phyloP scores from a whole-genome alignment of 2,888 invertebrate genomes.

The Lasioglossum morio region DNA sequence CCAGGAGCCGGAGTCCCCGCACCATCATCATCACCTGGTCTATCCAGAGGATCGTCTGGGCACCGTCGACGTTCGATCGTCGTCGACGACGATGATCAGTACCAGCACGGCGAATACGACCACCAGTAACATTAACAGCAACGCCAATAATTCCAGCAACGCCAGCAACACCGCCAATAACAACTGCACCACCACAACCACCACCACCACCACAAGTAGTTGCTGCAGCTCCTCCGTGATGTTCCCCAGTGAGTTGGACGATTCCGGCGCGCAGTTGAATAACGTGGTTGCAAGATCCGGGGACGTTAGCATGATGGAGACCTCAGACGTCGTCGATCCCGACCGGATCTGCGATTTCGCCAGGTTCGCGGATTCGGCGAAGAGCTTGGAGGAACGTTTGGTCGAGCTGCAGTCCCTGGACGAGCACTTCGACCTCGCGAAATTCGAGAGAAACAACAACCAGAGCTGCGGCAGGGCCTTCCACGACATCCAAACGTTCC shows the following conservation, averaged over 20 bases:
- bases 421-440: slow-evolving; percentile 79
- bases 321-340: slow-evolving; percentile 76
- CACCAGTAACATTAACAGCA: slow-evolving; percentile 25
- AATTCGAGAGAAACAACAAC: slow-evolving; percentile 81
- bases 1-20: slow-evolving; percentile 64
- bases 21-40: slow-evolving; percentile 67
- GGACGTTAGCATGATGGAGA: slow-evolving; percentile 74
- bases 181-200: slow-evolving; percentile 25
- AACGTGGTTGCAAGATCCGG: slow-evolving; percentile 37
- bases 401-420: slow-evolving; percentile 79
- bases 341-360: slow-evolving; percentile 80
- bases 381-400: slow-evolving; percentile 78
- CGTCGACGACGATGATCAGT: slow-evolving; percentile 57
- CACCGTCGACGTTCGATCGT: slow-evolving; percentile 69
- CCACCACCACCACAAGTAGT: slow-evolving; percentile 32
- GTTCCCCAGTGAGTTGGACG: slow-evolving; percentile 64
- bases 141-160: slow-evolving; percentile 41
- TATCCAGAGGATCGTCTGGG: slow-evolving; percentile 68
- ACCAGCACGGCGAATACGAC: slow-evolving; percentile 60
- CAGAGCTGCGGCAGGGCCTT: slow-evolving; percentile 82
- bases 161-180: slow-evolving; percentile 53
- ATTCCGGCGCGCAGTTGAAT: slow-evolving; percentile 45
- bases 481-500: slow-evolving; percentile 82
- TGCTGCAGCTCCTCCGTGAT: slow-evolving; percentile 63
- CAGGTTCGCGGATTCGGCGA: slow-evolving; percentile 78